Percentiles rank a stretch among this genome's conserved stretches.
These are phyloP conservation scores for Eumeta japonica DNA, from an alignment of 1,140 invertebrate genomes.

Conservation along the genomic window DNA sequence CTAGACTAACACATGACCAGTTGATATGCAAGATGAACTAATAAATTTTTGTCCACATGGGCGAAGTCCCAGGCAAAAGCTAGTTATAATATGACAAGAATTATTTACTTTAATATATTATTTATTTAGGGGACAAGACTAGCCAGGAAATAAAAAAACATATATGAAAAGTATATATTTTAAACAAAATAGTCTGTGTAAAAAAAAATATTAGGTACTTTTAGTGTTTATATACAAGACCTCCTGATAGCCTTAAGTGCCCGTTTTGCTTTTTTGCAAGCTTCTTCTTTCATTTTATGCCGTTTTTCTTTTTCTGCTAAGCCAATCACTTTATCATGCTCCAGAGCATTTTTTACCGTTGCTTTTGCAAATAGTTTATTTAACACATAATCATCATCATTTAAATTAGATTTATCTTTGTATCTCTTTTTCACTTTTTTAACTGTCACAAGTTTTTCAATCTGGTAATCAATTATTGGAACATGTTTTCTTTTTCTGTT, in stretches of 20 bases:
- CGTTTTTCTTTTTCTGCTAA: slow-evolving; percentile 49
- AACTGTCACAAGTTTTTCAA: slow-evolving; percentile 36
- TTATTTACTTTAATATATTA: too few species aligned
- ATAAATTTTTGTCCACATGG: too few species aligned
- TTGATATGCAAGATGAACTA: too few species aligned
- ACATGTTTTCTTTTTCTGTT: slow-evolving; percentile 28
- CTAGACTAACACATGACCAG: too few species aligned
- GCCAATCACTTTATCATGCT: slow-evolving; percentile 60
- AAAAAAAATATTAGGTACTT: too few species aligned
- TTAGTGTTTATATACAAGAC: too few species aligned
- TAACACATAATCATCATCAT: slow-evolving; percentile 61
- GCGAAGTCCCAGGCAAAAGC: too few species aligned
- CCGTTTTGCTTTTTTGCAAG: slow-evolving; percentile 49
- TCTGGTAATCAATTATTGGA: slow-evolving; percentile 18
- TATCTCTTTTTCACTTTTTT: slow-evolving; percentile 39
- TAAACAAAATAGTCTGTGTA: too few species aligned
- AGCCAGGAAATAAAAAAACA: too few species aligned
- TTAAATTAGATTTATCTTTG: slow-evolving; percentile 23
- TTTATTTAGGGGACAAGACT: too few species aligned
- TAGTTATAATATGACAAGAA: too few species aligned
- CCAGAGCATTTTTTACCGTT: slow-evolving; percentile 58
- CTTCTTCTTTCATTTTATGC: slow-evolving; percentile 55
- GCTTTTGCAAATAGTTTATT: slow-evolving; percentile 61
- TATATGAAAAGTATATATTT: too few species aligned
- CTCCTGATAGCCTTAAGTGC: slow-evolving; percentile 58